Base-by-base conservation (phyloP, 2,113 vertebrate genomes). In the Brachyhypopomus occidentalis region DNA sequence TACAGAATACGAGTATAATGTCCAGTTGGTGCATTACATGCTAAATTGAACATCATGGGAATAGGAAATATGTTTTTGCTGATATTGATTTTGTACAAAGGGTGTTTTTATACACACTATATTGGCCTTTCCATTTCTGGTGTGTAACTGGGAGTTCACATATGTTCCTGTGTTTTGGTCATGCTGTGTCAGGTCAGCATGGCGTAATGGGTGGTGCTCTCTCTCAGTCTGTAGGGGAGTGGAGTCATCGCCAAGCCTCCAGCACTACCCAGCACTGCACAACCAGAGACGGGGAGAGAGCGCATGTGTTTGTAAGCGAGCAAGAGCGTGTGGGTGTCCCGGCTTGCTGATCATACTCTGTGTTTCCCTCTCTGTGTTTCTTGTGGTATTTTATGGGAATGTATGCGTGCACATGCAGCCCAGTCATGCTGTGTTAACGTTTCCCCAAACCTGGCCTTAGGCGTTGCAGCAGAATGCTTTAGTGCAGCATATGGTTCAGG, bases 261-360 rank as follows among this genome's bases (percentile, higher is more conserved):
- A n/a, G n/a, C n/a, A 72, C 19, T 25, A 27, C 22, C 20, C 86
- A 87, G 81, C 88, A 87, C 87, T 90, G 88, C 84, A 86, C 72
- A 86, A 79, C 38, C 48, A 78, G 27, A 70, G 22, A 58, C 4
- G 34, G 34, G 55, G 34, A 36, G 55, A 59, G 56, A 16, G 58
- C 1, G 41, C 86, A 79, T 81, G 81, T 86, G 87, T 81, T 75
- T 84, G 78, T 20, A 56, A 11, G 56, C 11, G 12, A 85, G 79
- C 66, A 17, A 62, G 77, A 41, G 41, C 48, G 77, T 56, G 19
- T 41, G 25, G 41, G 41, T 7, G 34, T 25, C 17, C 27, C 16
- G 4, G 30, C 34, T 23, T 56, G 77, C n/a, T 75, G 38, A 1
- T 76, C 58, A 25, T 30, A 5, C 80, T 62, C 64, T 52, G 41